Base-by-base conservation (phyloP, 2,888 invertebrate species). In the Amphimallon solstitiale region DNA sequence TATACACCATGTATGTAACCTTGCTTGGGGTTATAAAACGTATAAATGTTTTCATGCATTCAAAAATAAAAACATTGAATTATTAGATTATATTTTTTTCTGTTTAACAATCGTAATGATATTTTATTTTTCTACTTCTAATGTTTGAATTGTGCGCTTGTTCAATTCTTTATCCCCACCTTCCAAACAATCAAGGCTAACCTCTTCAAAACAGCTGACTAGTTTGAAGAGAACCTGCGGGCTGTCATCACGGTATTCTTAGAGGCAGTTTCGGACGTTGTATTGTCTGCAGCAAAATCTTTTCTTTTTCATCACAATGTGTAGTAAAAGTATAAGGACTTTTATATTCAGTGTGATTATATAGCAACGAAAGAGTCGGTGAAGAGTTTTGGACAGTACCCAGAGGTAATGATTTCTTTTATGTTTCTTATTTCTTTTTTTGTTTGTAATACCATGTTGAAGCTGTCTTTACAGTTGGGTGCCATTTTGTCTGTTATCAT, bases 401-500 rank as follows among this genome's bases (percentile, higher is more conserved):
- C 64, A 54, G 71, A 73, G 73, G 73, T 73, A 71, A 51, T 67
- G 60, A 54, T 48, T 56, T 40, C 40, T 51, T 49, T 34, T 23
- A 51, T 60, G 43, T 45, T 54, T 19, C 46, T 46, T 37, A 56
- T 19, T 12, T 54, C 21, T 56, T 19, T 54, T 34, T 23, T 14
- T 45, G 37, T 52, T 38, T 63, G 17, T 34, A 15, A 45, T 43
- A 43, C 46, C 43, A 29, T 35, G 52, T 64, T 37, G 38, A 43
- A 56, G 52, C 64, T 64, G 35, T 65, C 38, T 63, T 12, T 54
- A 29, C 52, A 43, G 60, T 63, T 68, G 72, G 75, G 68, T 73
- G 75, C 75, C 74, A 75, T 75, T 74, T 75, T 74, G 73, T 74
- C 73, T 75, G 69, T 72, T 65, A 70, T 71, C 66, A 61, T 71